Evolutionary conservation across 1,140 invertebrate genomes (phyloP), one percentile per base, ranked within the genome.

Genomic region (Telenomus remus): DNA sequence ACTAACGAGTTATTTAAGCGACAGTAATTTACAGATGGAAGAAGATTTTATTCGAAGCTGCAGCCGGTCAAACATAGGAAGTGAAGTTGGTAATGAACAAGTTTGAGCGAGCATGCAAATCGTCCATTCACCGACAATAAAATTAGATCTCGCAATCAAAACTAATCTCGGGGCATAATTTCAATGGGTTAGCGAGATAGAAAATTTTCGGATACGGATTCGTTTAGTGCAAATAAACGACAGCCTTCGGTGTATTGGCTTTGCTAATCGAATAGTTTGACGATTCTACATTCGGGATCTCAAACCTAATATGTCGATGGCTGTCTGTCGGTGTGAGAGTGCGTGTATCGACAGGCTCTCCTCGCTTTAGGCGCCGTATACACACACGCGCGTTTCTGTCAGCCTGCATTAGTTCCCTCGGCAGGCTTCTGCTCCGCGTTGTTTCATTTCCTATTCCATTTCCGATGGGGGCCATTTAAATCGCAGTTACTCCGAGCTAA

Each of bases 381-480:
- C 61, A 71, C 65, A 76, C 61, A 71, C 61, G 56, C 74, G 63
- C 33, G 63, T 61, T 63, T 63, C 63, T 51, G 76, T 75, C 72
- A 76, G 73, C 14, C 53, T 72, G 73, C 69, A 70, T 76, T 75
- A 71, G 64, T 61, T 70, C 63, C 43, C 61, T 27, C 74, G 60
- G 35, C 68, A 70, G 74, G 63, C 73, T 75, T 60, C 56, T 60
- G 33, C 71, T 66, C 78, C 59, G 76, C 76, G 80, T 84, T 82
- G 82, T 84, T 84, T 84, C 83, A 84, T 85, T 85, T 84, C 84
- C 84, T 84, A 84, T 84, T 83, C 80, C 80, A 85, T 86, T 86
- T 86, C 83, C 84, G 82, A 84, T 84, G 83, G 78, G 78, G 76
- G 79, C 70, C 83, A 84, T 84, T 86, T 84, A 84, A 83, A 86